Percentiles rank a stretch among this genome's conserved stretches.
Conservation (phyloP, 1,140 invertebrate species). For the Trinorchestia longiramus region DNA sequence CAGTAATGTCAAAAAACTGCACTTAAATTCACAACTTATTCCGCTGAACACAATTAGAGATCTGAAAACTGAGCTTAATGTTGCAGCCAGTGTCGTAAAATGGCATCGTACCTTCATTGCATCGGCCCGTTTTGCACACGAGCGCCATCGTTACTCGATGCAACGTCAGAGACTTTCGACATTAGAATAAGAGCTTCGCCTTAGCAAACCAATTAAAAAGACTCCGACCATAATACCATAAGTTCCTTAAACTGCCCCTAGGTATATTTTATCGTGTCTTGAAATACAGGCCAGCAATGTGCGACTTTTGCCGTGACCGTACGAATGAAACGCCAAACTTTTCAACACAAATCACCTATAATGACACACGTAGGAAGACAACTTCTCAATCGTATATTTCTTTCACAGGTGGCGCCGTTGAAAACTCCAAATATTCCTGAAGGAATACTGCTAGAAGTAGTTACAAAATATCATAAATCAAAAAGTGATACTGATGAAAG, state of each 20-base stretch:
- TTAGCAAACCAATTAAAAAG: conserved; percentile 42
- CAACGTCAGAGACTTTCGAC: conserved; percentile 14
- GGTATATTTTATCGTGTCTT: not conserved
- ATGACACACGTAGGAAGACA: not conserved
- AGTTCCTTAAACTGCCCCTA: conserved; percentile 16
- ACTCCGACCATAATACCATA: conserved; percentile 21
- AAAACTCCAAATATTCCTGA: not conserved
- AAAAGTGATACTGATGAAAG: not conserved
- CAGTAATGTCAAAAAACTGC: conserved; percentile 39
- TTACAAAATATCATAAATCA: not conserved
- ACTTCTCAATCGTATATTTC: not conserved
- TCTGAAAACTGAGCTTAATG: conserved; percentile 38
- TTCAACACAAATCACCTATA: not conserved
- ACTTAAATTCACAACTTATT: conserved; percentile 43
- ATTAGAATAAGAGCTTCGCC: conserved; percentile 48
- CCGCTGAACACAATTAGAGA: conserved; percentile 30
- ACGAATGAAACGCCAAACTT: not conserved
- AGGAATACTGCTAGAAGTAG: not conserved
- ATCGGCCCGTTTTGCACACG: not conserved
- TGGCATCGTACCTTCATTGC: conserved; percentile 14
- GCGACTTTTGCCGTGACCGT: not conserved
- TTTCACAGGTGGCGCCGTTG: not conserved
- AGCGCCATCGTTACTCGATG: conserved; percentile 15
- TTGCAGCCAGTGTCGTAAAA: not conserved
- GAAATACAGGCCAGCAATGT: not conserved